Evolutionary conservation across 1,140 invertebrate genomes (phyloP).

Genomic region (Leucophenga varia): DNA sequence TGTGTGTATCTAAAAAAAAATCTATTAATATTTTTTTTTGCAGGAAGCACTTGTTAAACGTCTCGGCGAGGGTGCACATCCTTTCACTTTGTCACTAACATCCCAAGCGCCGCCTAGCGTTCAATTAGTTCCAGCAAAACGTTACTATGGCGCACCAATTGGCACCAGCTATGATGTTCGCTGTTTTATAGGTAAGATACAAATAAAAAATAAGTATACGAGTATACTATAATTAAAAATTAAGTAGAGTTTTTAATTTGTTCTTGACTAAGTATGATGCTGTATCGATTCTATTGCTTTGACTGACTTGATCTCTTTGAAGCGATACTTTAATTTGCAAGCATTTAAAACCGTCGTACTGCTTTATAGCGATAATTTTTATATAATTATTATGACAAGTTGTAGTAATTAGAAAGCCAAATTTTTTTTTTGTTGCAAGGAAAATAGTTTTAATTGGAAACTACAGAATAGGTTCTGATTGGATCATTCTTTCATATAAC

Average conservation of each 20-base stretch:
- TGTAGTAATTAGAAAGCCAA: too few relatives aligned
- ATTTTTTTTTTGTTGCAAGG: too few relatives aligned
- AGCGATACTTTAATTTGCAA: too few relatives aligned
- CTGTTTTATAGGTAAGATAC: conserved; percentile 54
- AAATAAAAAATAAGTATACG: neutral
- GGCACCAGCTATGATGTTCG: conserved; percentile 81
- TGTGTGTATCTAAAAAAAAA: neutral
- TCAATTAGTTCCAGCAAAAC: conserved; percentile 84
- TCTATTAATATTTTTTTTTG: conserved; percentile 2
- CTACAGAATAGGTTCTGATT: too few relatives aligned
- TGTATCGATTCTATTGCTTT: too few relatives aligned
- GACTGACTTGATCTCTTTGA: too few relatives aligned
- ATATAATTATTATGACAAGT: too few relatives aligned
- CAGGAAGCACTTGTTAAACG: conserved; percentile 81
- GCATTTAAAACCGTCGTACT: too few relatives aligned
- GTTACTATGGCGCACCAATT: conserved; percentile 86
- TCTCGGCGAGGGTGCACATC: conserved; percentile 74
- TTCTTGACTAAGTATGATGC: too few relatives aligned
- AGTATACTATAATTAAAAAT: neutral
- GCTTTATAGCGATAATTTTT: too few relatives aligned
- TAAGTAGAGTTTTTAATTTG: neutral
- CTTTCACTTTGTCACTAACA: conserved; percentile 78
- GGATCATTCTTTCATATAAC: too few relatives aligned
- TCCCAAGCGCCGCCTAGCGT: conserved; percentile 83
- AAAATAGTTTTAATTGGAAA: too few relatives aligned